Evolutionary conservation across 2,113 vertebrate genomes (phyloP).

Genomic region (Telmatochromis brachygnathus): DNA sequence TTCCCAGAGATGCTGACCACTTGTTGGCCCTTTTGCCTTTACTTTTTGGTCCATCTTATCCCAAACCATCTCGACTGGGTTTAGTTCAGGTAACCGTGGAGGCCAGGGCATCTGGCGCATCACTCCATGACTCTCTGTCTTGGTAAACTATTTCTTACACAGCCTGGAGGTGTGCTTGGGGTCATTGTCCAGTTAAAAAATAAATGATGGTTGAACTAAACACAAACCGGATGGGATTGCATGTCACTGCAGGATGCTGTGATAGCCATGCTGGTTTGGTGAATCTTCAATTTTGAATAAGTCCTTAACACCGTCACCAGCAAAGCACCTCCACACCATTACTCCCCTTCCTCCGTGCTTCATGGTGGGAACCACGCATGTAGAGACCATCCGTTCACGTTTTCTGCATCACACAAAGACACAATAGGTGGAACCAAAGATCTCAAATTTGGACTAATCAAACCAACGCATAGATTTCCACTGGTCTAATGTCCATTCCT

Average conservation of each 20-base stretch:
- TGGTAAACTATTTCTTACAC: rapidly evolving
- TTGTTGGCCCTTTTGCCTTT: background rate
- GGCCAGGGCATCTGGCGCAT: rapidly evolving
- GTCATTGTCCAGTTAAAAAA: background rate
- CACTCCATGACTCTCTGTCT: background rate
- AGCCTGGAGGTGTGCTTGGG: background rate
- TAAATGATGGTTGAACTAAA: background rate
- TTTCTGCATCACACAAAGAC: background rate
- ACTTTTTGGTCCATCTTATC: rapidly evolving
- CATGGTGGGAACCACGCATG: background rate
- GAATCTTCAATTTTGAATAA: background rate
- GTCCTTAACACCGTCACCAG: rapidly evolving
- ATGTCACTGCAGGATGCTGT: rapidly evolving
- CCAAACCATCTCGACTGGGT: background rate
- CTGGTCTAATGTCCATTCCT: background rate
- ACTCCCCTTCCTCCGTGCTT: rapidly evolving
- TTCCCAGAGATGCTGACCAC: background rate
- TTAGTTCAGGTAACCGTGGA: background rate
- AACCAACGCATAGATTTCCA: background rate
- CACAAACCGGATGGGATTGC: background rate
- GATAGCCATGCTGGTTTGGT: rapidly evolving
- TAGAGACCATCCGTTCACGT: rapidly evolving
- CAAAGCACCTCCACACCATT: background rate
- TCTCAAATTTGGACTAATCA: background rate
- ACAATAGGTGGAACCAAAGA: rapidly evolving